Conservation (phyloP, 2,888 invertebrate genomes). For the Anthophora plumipes region DNA sequence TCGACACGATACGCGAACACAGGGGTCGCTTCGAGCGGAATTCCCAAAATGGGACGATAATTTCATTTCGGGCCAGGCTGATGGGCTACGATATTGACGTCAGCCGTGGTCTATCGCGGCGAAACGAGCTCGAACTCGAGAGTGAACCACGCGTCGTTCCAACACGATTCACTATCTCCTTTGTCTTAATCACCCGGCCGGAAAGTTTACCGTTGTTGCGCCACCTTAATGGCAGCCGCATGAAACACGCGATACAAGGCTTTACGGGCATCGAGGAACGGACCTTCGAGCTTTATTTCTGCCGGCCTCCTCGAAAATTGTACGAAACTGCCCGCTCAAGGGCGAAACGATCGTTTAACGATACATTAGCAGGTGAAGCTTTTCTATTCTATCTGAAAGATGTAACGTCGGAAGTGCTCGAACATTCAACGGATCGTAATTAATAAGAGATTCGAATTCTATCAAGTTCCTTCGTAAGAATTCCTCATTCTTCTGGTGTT, state of each 20-base stretch:
- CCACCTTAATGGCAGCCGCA: slow-evolving; percentile 1
- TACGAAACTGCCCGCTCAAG: slow-evolving; percentile 14
- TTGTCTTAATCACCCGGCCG: slow-evolving; percentile 28
- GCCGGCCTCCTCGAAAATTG: slow-evolving; percentile 19
- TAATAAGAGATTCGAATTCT: background rate
- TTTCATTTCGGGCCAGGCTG: slow-evolving; percentile 26
- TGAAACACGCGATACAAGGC: background rate
- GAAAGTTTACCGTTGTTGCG: slow-evolving; percentile 11
- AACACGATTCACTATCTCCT: slow-evolving; percentile 9
- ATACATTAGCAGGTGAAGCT: slow-evolving; percentile 8
- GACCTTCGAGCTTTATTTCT: slow-evolving; percentile 9
- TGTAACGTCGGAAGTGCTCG: background rate
- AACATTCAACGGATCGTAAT: background rate
- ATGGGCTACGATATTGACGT: slow-evolving; percentile 32
- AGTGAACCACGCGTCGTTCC: background rate
- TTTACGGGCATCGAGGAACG: slow-evolving; percentile 6
- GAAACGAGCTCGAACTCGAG: slow-evolving; percentile 12
- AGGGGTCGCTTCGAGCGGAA: slow-evolving; percentile 17
- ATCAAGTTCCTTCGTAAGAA: background rate
- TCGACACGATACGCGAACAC: background rate
- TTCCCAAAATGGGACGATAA: slow-evolving; percentile 61
- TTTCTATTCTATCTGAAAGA: slow-evolving; percentile 7
- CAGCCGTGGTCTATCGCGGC: slow-evolving; percentile 19
- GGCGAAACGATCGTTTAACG: slow-evolving; percentile 23
- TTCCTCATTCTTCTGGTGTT: too few relatives aligned